Evolutionary conservation across 1,140 invertebrate genomes (phyloP), one percentile per base, ranked within the genome.

Genomic region (Drosophila bocqueti): DNA sequence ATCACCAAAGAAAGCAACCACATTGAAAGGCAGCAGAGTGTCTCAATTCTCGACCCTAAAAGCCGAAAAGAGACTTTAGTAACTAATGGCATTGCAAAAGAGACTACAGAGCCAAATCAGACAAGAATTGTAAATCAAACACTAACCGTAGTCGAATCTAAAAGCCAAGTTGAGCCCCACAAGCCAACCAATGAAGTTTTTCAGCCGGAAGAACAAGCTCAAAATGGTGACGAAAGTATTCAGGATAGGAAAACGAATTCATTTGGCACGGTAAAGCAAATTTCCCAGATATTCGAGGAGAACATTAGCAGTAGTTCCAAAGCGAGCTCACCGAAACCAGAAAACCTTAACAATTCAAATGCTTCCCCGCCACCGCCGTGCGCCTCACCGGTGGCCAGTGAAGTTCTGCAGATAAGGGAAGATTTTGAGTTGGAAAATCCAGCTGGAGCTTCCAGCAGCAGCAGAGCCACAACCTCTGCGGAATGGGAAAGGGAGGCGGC

Each of bases 271-370:
- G 67, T 71, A 3, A 71, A 68, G 26, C 67, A 71, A 24, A 71
- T 71, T 68, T 71, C 67, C n/a, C 63, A 71, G 49, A 71, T 71
- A n/a, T 71, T 71, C 16, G 67, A 71, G 40, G 67, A 71, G 16
- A 71, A 71, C 64, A 71, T 71, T 11, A 68, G 63, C 40, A 68
- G 63, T 42, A 71, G 31, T 24, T 26, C 54, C 15, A 16, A 13
- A 8, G 40, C 64, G 1, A 68, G 10, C 29, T 38, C 67, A 36
- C 49, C 43, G 31, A 66, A 47, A 11, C 26, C 6, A 11, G 64
- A 68, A 16, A 69, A 52, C 21, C 9, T 43, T 29, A 11, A 26
- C 2, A 40, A 36, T 26, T 67, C 31, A 9, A 36, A 29, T 16
- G 21, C n/a, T 8, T 2, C 26, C 1, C 26, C 13, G 15, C 45